Conservation (phyloP, 2,113 vertebrate genomes). For the Urocolius indicus region DNA sequence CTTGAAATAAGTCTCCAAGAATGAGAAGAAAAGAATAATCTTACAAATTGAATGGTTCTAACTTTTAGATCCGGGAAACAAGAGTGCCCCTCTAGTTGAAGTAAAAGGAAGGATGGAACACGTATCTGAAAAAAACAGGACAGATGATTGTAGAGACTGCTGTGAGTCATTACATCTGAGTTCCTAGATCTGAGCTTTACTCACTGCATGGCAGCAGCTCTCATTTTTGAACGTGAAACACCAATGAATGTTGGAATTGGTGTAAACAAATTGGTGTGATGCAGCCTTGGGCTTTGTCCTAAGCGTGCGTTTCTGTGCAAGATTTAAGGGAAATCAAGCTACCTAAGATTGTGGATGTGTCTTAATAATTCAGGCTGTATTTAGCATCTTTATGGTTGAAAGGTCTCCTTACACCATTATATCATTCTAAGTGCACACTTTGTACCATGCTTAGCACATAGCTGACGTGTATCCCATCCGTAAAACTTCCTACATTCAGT, state of each 20-base stretch:
- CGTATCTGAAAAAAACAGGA: neutral
- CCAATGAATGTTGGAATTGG: neutral
- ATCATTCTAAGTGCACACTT: neutral
- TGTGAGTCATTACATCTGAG: neutral
- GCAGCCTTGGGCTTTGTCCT: neutral
- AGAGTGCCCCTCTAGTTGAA: neutral
- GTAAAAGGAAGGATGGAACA: neutral
- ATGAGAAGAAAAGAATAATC: neutral
- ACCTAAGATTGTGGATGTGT: neutral
- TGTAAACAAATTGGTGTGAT: neutral
- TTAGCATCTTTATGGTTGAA: neutral
- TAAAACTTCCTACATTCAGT: neutral
- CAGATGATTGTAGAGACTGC: neutral
- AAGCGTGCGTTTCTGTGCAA: neutral
- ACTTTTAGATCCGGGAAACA: neutral
- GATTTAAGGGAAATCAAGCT: too few relatives aligned
- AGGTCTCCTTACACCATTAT: neutral
- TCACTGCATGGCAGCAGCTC: neutral
- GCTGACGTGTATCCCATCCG: neutral
- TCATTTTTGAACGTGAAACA: neutral
- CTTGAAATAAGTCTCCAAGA: neutral
- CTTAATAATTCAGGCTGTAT: neutral
- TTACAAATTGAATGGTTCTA: neutral
- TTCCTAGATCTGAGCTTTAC: neutral
- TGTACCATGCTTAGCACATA: neutral